Base-by-base conservation (phyloP, 2,797 vertebrate species). In the Bradypus variegatus region DNA sequence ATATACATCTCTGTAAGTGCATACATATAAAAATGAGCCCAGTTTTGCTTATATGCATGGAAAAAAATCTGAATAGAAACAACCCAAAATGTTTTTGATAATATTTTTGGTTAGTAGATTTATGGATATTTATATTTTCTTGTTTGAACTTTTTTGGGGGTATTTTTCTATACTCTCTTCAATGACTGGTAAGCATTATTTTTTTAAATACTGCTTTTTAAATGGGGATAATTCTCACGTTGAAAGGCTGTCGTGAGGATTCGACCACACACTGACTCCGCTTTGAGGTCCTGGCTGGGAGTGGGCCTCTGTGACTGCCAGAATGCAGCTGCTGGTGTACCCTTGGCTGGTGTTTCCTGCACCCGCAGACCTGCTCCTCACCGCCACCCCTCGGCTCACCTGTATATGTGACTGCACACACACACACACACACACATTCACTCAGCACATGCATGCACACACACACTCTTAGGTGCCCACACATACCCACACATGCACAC, bases 1-100 rank as follows among this genome's bases (percentile, higher is more conserved):
- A 15, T 25, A 14, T 2, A 1, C 8, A 3, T 38, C 18, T 15
- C 8, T 11, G 1, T 19, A 23, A 5, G 0, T 10, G 1, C 33
- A 0, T 41, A 19, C 8, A 11, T 3, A 5, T 19, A 21, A 55
- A 55, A 58, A 6, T 25, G 33, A 62, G 12, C 70, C 33, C 21
- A 38, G 19, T 1, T 33, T 38, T 33, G 55, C 65, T 53, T 1
- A 3, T 0, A 1, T 16, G n/a, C 41, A 2, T 4, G 53, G 31
- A 19, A 8, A 33, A 60, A 41, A 36, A 41, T 33, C 62, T 11
- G 33, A 73, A 50, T 23, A 31, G 76, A 45, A 29, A 2, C 18
- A 16, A 12, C 12, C 29, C n/a, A 9, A 6, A 0, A 41, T 48
- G 19, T 45, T 14, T 2, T 75, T 15, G 0, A 9, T 33, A 2